Evolutionary conservation across 2,888 invertebrate species (phyloP).

Genomic region (Cancer borealis): DNA sequence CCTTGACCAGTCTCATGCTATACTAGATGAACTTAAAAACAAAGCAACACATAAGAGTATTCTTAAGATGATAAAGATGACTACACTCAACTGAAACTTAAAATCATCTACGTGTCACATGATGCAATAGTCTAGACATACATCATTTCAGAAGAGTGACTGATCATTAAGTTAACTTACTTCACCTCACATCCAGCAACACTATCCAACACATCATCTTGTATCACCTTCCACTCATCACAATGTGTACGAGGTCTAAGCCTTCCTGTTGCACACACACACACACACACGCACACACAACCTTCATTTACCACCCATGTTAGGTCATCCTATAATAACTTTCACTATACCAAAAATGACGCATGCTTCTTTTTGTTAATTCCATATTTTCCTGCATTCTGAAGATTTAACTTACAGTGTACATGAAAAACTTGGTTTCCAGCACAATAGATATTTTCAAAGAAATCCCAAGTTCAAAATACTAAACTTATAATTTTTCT

Average conservation of each 20-base stretch:
- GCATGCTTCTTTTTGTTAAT: neutral
- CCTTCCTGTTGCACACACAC: neutral
- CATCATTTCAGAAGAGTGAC: neutral
- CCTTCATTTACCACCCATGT: neutral
- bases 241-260: neutral
- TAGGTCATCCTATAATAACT: neutral
- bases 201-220: neutral
- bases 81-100: neutral
- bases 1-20: neutral
- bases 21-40: neutral
- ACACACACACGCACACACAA: neutral
- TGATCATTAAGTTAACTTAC: neutral
- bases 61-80: neutral
- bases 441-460: neutral
- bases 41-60: slow-evolving; percentile 2
- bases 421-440: neutral
- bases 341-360: neutral
- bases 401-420: neutral
- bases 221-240: neutral
- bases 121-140: neutral
- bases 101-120: neutral
- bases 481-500: neutral
- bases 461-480: neutral
- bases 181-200: neutral
- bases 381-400: neutral